Evolutionary conservation across 2,797 vertebrate genomes (phyloP).

Genomic region (Luscinia luscinia): DNA sequence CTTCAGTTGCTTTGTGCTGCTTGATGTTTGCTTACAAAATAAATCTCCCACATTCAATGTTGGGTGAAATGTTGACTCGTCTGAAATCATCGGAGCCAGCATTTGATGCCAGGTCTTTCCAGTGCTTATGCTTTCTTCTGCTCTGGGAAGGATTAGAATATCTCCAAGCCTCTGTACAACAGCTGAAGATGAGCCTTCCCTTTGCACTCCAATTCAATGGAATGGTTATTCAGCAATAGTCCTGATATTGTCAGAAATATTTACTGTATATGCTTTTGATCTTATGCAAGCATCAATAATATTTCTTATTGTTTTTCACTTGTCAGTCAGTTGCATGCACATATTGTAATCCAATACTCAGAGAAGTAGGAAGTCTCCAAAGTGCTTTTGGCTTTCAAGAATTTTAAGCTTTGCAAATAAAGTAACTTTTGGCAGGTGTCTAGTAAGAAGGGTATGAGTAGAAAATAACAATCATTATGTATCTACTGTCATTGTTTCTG

Average conservation of each 20-base stretch:
- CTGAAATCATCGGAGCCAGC: neutral
- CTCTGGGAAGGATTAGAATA: neutral
- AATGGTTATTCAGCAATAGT: neutral
- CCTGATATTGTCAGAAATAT: neutral
- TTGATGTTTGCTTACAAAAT: neutral
- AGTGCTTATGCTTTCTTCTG: neutral
- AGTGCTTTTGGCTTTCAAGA: conserved; percentile 2
- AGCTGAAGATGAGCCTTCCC: neutral
- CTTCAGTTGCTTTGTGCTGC: too few species aligned
- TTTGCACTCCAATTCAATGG: neutral
- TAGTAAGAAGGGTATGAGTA: neutral
- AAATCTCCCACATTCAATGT: neutral
- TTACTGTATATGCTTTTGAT: neutral
- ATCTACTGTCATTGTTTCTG: neutral
- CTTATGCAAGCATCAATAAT: neutral
- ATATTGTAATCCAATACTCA: neutral
- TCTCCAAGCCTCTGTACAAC: neutral
- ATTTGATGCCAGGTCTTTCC: neutral
- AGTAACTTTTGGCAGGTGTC: neutral
- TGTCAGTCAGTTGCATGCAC: neutral
- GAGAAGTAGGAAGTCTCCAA: neutral
- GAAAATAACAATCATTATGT: neutral
- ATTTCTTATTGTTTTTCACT: neutral
- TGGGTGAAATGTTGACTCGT: neutral
- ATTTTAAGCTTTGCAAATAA: neutral